phyloP scores from a whole-genome alignment of 2,113 vertebrate species.

The Melanerpes formicivorus region DNA sequence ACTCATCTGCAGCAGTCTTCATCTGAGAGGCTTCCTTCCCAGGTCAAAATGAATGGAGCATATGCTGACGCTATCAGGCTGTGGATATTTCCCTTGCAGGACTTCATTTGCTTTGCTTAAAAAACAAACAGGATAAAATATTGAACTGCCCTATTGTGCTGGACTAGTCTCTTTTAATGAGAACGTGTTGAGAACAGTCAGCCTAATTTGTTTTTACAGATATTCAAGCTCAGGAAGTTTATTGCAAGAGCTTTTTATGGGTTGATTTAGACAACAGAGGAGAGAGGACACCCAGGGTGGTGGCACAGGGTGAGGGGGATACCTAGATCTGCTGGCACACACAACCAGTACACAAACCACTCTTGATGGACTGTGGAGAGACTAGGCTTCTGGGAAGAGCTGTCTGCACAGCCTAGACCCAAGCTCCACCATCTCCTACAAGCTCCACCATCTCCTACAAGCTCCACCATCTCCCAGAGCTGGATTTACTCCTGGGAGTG shows the following conservation, averaged over 20 bases:
- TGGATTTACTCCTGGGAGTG: background rate
- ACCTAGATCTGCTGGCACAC: background rate
- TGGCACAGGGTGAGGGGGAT: background rate
- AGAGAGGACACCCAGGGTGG: background rate
- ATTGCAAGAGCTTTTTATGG: background rate
- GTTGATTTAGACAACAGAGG: background rate
- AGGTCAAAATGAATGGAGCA: background rate
- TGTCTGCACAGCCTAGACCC: background rate
- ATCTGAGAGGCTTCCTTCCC: background rate
- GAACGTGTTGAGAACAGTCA: accelerated
- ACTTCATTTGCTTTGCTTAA: background rate
- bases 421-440: background rate
- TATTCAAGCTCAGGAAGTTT: background rate
- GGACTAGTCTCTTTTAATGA: background rate
- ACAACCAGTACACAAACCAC: background rate
- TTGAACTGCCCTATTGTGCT: background rate
- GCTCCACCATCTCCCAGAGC: background rate
- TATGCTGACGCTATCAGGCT: background rate
- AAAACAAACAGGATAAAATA: background rate
- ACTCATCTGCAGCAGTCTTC: background rate
- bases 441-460: background rate
- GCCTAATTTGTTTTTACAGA: background rate
- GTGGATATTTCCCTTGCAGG: background rate
- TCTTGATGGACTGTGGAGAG: background rate
- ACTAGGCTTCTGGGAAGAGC: background rate